Evolutionary conservation across 2,888 invertebrate species (phyloP).

Genomic region (Lasioglossum zephyrum): DNA sequence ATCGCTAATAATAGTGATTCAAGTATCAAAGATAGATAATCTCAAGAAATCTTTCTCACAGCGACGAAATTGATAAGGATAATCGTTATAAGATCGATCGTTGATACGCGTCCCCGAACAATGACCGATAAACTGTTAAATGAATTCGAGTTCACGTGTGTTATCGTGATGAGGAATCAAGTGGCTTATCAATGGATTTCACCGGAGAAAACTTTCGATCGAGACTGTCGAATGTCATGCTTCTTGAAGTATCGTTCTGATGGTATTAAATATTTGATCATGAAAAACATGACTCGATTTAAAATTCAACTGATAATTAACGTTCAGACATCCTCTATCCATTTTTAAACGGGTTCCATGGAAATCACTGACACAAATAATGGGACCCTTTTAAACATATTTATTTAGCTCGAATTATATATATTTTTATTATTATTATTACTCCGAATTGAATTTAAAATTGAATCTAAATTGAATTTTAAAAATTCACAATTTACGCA

Average conservation of each 20-base stretch:
- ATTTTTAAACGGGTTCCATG: no score
- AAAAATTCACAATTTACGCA: no score
- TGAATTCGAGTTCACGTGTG: slow-evolving; percentile 14
- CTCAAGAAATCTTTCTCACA: background rate
- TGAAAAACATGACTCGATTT: background rate
- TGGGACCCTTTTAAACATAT: no score
- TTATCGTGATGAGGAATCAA: background rate
- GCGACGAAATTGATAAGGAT: slow-evolving; percentile 25
- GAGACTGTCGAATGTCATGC: background rate
- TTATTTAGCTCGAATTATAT: no score
- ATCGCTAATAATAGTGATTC: background rate
- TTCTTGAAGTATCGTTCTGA: background rate
- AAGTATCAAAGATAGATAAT: slow-evolving; percentile 1
- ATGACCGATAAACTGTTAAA: slow-evolving; percentile 47
- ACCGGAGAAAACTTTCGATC: background rate
- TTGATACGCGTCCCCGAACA: slow-evolving; percentile 22
- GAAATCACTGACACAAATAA: no score
- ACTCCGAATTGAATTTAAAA: no score
- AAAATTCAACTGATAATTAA: background rate
- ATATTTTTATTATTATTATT: no score
- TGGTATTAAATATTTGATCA: background rate
- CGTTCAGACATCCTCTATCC: background rate
- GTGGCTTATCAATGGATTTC: background rate
- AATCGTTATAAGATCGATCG: slow-evolving; percentile 35
- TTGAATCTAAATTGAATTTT: no score